phyloP scores from a whole-genome alignment of 2,888 invertebrate genomes.

The Cerastis leucographa region DNA sequence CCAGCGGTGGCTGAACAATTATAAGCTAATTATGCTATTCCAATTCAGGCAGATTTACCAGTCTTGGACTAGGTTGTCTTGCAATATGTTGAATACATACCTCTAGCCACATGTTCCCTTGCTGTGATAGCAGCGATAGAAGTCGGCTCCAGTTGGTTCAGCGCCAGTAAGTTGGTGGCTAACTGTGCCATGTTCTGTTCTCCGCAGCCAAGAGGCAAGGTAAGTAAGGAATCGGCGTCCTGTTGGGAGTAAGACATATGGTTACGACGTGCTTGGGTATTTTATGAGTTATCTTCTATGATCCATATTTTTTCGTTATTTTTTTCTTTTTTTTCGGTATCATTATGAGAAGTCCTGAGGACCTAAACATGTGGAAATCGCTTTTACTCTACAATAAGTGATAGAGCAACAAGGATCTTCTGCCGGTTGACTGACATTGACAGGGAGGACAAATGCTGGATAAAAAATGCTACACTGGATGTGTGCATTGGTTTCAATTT shows the following conservation, averaged over 20 bases:
- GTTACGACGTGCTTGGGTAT: background rate
- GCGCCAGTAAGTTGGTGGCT: constrained; percentile 93
- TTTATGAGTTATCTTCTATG: too few species aligned
- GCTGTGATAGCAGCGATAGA: constrained; percentile 76
- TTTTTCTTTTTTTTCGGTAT: too few species aligned
- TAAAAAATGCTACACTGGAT: background rate
- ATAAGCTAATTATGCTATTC: background rate
- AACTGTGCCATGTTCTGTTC: constrained; percentile 95
- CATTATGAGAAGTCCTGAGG: background rate
- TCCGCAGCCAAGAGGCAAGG: constrained; percentile 94
- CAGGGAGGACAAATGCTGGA: background rate
- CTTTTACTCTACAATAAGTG: background rate
- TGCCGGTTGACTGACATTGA: background rate
- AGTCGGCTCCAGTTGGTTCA: constrained; percentile 90
- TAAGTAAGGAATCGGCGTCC: constrained; percentile 92
- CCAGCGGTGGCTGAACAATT: background rate
- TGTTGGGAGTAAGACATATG: constrained; percentile 73
- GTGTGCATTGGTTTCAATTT: background rate
- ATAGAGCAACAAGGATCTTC: background rate
- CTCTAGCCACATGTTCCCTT: constrained; percentile 89
- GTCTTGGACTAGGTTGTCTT: background rate
- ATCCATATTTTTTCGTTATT: too few species aligned
- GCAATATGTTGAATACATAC: constrained; percentile 64
- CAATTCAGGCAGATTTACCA: background rate
- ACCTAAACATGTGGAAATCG: background rate